A percentile compares a stretch with the other conserved stretches of the same genome.
These are phyloP conservation scores for Drosophila repletoides DNA, from an alignment of 1,140 invertebrate species.

Conservation along the genomic window DNA sequence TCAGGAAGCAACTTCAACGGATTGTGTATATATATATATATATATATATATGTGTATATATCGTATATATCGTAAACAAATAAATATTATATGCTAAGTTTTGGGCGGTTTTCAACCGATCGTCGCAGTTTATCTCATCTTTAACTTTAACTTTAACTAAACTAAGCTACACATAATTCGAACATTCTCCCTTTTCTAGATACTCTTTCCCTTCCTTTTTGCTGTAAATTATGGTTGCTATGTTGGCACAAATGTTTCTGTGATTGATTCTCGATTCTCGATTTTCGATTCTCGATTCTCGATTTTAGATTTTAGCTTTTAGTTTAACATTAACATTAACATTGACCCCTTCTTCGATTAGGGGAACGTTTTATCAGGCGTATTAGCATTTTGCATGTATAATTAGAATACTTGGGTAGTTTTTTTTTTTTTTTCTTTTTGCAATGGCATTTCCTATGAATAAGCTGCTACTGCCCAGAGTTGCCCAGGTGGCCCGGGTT, in stretches of 20 bases:
- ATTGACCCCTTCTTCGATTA: constrained; percentile 54
- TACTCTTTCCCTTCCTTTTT: not conserved
- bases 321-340: constrained; percentile 57
- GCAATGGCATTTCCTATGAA: constrained; percentile 32
- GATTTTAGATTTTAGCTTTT: constrained; percentile 1
- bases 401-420: constrained; percentile 73
- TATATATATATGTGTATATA: constrained; percentile 4
- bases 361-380: constrained; percentile 17
- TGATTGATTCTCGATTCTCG: constrained; percentile 24
- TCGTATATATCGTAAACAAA: constrained; percentile 70
- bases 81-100: constrained; percentile 72
- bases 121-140: constrained; percentile 48
- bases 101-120: constrained; percentile 72
- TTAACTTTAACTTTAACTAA: constrained; percentile 46
- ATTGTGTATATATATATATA: not conserved
- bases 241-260: constrained; percentile 66
- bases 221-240: not conserved
- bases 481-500: constrained; percentile 17
- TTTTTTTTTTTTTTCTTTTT: constrained; percentile 34
- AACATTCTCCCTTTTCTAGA: not conserved
- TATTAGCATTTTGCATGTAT: constrained; percentile 70
- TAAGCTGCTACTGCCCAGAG: constrained; percentile 23
- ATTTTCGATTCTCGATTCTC: constrained; percentile 9
- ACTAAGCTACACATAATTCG: constrained; percentile 52
- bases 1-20: too few species aligned